Base-by-base conservation (phyloP, 2,113 vertebrate genomes). In the Myanophis thanlyinensis region DNA sequence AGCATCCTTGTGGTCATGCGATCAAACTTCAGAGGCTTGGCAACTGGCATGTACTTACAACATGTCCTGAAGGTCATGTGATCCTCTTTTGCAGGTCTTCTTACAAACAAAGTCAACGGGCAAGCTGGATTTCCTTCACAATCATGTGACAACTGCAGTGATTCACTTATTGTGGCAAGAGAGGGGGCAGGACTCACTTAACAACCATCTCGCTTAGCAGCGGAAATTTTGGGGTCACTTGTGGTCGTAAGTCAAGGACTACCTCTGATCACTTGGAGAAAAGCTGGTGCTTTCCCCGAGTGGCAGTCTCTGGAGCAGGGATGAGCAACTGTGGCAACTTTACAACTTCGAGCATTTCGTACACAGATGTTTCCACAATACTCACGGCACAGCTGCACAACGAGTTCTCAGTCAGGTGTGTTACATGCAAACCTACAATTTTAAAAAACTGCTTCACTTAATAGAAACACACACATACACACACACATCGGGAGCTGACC, bases 401-500 rank as follows among this genome's bases (percentile, higher is more conserved):
- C 15, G 62, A 73, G n/a, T 35, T n/a, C 12, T 67, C 27, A 3
- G 3, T 27, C 59, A 67, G 12, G 5, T 6, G n/a, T 73, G 13
- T 35, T 25, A 22, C 49, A 1, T 48, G 25, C 44, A 80, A 2
- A 6, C n/a, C 51, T 23, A 18, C 3, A 0, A n/a, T 22, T 47
- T 11, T 22, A 22, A 20, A 85, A 30, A 54, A 54, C 5, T 0
- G 20, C 2, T 18, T 46, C 15, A n/a, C 93, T 4, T 62, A 27
- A 11, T 27, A 88, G 27, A 44, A 12, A 12, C 2, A n/a, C n/a
- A n/a, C n/a, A n/a, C n/a, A n/a, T n/a, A n/a, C n/a, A n/a, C n/a
- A n/a, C n/a, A n/a, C 5, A 27, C 48, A 35, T 51, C 12, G 7
- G 12, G 4, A 0, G 4, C 98, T 97, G 95, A 98, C 98, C 98